Conservation (phyloP, 2,888 invertebrate species). For the Lycophotia porphyrea region DNA sequence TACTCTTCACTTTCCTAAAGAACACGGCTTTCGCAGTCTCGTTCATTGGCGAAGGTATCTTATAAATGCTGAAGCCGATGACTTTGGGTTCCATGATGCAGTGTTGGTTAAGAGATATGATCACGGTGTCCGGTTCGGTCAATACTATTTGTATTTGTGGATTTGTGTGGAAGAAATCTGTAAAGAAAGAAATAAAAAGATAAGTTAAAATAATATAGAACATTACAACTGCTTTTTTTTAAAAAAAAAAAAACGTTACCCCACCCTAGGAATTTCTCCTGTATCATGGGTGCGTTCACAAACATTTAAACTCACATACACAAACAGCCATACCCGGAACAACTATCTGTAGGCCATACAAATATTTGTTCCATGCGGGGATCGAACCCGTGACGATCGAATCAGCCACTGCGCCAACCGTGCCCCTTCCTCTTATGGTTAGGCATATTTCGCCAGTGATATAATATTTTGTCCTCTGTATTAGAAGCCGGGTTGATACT, state of each 20-base stretch:
- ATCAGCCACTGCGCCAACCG: no score
- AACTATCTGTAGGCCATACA: no score
- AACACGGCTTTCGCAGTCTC: slow-evolving; percentile 95
- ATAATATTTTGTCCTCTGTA: not conserved
- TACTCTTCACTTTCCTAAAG: slow-evolving; percentile 96
- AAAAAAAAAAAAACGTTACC: no score
- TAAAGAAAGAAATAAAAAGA: slow-evolving; percentile 33
- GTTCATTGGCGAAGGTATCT: slow-evolving; percentile 92
- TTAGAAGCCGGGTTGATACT: not conserved
- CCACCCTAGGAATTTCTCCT: no score
- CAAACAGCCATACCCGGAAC: no score
- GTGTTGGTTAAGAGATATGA: slow-evolving; percentile 96
- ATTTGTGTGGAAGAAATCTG: slow-evolving; percentile 97
- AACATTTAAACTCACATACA: no score
- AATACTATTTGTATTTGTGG: slow-evolving; percentile 96
- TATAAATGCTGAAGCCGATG: slow-evolving; percentile 97
- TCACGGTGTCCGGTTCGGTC: slow-evolving; percentile 91
- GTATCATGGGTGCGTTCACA: no score
- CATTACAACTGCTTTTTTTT: not conserved
- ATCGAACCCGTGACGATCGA: no score
- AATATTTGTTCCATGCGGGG: no score
- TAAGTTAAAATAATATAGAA: not conserved
- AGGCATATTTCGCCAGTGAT: not conserved
- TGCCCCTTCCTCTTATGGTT: not conserved
- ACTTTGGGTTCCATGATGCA: slow-evolving; percentile 98